A percentile compares a stretch with the other conserved stretches of the same genome.
These are phyloP conservation scores for Campoletis sonorensis DNA, from an alignment of 1,140 invertebrate species.

Conservation along the genomic window DNA sequence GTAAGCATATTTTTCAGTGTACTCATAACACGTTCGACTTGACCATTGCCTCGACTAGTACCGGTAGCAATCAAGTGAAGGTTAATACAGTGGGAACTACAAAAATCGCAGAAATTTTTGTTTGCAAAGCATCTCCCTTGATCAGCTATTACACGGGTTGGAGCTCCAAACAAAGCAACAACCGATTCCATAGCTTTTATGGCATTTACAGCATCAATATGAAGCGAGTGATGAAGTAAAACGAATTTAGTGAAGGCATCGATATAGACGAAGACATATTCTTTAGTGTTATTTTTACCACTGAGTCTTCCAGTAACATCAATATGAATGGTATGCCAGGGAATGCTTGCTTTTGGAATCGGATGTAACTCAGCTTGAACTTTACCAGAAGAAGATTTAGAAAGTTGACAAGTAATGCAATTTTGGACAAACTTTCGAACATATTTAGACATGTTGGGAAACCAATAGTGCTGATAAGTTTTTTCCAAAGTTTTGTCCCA, in stretches of 20 bases:
- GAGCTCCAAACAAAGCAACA: background rate
- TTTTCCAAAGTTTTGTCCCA: slow-evolving; percentile 60
- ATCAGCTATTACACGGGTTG: slow-evolving; percentile 61
- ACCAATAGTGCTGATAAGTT: slow-evolving; percentile 61
- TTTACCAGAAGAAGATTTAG: slow-evolving; percentile 55
- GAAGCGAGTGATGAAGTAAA: too few relatives aligned
- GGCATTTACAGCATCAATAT: too few relatives aligned
- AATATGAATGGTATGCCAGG: slow-evolving; percentile 62
- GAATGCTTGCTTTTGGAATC: slow-evolving; percentile 58
- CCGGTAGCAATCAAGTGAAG: slow-evolving; percentile 43
- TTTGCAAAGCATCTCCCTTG: slow-evolving; percentile 64
- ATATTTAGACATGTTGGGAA: slow-evolving; percentile 57
- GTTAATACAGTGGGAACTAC: slow-evolving; percentile 50
- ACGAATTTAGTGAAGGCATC: too few relatives aligned
- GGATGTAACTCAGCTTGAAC: slow-evolving; percentile 58
- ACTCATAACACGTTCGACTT: slow-evolving; percentile 64
- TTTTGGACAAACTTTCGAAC: slow-evolving; percentile 57
- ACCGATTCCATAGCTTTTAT: too few relatives aligned
- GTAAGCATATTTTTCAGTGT: slow-evolving; percentile 62
- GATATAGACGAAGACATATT: slow-evolving; percentile 62
- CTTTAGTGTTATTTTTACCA: slow-evolving; percentile 48
- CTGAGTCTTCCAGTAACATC: slow-evolving; percentile 46
- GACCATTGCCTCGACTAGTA: slow-evolving; percentile 45
- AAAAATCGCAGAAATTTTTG: slow-evolving; percentile 62
- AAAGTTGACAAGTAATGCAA: slow-evolving; percentile 56